Conservation (phyloP, 2,888 invertebrate genomes). For the Oithona nana region DNA sequence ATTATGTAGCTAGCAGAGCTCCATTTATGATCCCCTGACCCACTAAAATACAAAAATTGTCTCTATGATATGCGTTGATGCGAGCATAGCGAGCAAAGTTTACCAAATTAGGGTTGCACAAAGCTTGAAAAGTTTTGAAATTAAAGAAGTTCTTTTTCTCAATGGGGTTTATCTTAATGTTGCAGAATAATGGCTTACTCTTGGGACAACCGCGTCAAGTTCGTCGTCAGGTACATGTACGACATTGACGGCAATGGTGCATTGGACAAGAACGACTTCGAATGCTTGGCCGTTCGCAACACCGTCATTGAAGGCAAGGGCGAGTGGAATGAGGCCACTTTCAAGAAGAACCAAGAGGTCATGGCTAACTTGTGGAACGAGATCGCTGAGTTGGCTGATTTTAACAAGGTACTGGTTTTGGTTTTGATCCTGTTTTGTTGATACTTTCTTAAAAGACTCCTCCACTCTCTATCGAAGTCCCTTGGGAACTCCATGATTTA, state of each 20-base stretch:
- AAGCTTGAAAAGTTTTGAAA: too few relatives aligned
- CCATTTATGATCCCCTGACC: too few relatives aligned
- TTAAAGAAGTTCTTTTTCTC: too few relatives aligned
- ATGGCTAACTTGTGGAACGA: constrained; percentile 70
- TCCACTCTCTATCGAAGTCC: not conserved
- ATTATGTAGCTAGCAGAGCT: too few relatives aligned
- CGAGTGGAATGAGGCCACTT: constrained; percentile 46
- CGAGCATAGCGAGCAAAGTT: too few relatives aligned
- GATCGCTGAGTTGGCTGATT: constrained; percentile 63
- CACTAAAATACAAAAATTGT: too few relatives aligned
- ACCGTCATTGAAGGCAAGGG: constrained; percentile 65
- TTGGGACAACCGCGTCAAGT: constrained; percentile 64
- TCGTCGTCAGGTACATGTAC: constrained; percentile 41
- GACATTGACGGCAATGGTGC: constrained; percentile 70
- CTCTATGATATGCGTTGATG: too few relatives aligned
- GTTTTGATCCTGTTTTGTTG: too few relatives aligned
- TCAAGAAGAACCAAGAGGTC: constrained; percentile 59
- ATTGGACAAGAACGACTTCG: constrained; percentile 60
- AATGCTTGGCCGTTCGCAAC: constrained; percentile 57
- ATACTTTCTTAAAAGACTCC: too few relatives aligned
- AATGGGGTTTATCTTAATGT: too few relatives aligned
- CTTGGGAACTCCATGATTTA: not conserved
- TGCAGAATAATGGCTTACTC: constrained; percentile 45
- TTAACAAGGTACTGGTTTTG: constrained; percentile 57
- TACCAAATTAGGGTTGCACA: too few relatives aligned